Conservation (phyloP, 2,888 invertebrate species). For the Muscina levida region DNA sequence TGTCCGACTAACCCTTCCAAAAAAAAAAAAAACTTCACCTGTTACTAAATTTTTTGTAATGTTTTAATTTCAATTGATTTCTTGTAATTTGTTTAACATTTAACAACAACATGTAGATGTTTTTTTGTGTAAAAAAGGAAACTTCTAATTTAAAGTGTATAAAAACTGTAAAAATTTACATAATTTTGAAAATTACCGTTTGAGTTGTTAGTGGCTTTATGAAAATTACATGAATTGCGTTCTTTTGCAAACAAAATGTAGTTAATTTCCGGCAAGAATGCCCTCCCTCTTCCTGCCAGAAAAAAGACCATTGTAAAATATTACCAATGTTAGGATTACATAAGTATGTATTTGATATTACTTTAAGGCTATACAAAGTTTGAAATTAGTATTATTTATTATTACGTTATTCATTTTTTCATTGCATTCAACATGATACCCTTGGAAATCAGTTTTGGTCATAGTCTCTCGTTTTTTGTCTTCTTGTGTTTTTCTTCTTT, state of each 20-base stretch:
- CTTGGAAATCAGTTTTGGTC: constrained; percentile 34
- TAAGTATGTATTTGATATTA: constrained; percentile 4
- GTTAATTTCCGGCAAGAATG: too few relatives aligned
- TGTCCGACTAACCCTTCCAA: constrained; percentile 44
- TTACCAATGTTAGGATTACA: background rate
- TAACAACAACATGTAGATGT: constrained; percentile 13
- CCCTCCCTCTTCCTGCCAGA: too few relatives aligned
- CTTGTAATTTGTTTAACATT: constrained; percentile 45
- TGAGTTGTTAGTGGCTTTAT: background rate
- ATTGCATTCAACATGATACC: background rate
- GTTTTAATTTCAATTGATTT: constrained; percentile 50
- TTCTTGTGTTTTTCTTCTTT: constrained; percentile 63
- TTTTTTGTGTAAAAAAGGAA: background rate
- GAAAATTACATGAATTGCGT: background rate
- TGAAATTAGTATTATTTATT: background rate
- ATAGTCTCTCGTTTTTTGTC: constrained; percentile 36
- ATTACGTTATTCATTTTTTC: constrained; percentile 5
- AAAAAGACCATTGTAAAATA: too few relatives aligned
- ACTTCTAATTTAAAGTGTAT: too few relatives aligned
- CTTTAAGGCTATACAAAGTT: too few relatives aligned
- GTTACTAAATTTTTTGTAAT: constrained; percentile 18
- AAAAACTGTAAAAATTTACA: constrained; percentile 54
- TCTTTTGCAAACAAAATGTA: too few relatives aligned
- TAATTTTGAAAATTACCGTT: background rate
- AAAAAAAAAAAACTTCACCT: constrained; percentile 18